phyloP scores from a whole-genome alignment of 2,888 invertebrate species.

The Oxyteleia sp. region DNA sequence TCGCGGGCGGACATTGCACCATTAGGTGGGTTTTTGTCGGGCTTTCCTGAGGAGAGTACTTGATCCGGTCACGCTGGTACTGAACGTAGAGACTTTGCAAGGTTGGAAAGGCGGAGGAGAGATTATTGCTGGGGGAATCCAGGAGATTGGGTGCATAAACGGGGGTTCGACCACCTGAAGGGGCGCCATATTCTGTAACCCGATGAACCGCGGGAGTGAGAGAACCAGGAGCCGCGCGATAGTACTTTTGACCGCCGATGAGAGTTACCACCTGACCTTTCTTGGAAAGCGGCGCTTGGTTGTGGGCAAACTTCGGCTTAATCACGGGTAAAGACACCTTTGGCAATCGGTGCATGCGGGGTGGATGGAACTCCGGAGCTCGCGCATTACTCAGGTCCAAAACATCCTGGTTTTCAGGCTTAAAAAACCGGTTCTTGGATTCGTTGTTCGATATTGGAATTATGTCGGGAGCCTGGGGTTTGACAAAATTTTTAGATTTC shows the following conservation, averaged over 20 bases:
- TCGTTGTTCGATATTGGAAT: slow-evolving; percentile 25
- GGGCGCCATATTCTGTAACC: slow-evolving; percentile 77
- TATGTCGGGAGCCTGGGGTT: slow-evolving; percentile 74
- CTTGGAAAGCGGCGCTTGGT: slow-evolving; percentile 53
- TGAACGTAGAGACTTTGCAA: slow-evolving; percentile 79
- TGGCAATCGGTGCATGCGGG: slow-evolving; percentile 34
- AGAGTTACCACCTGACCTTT: slow-evolving; percentile 82
- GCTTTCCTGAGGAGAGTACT: slow-evolving; percentile 23
- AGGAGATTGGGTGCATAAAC: slow-evolving; percentile 81
- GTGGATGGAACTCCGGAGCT: slow-evolving; percentile 77
- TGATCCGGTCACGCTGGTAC: slow-evolving; percentile 52
- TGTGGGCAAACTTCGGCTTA: slow-evolving; percentile 45
- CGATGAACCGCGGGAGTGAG: slow-evolving; percentile 83
- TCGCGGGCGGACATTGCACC: slow-evolving; percentile 83
- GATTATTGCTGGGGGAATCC: slow-evolving; percentile 67
- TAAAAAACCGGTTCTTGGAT: slow-evolving; percentile 19
- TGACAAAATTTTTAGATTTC: slow-evolving; percentile 69
- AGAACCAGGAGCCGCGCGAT: slow-evolving; percentile 83
- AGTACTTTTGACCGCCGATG: slow-evolving; percentile 81
- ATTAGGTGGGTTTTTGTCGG: slow-evolving; percentile 78
- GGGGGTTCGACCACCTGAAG: slow-evolving; percentile 77
- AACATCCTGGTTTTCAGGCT: slow-evolving; percentile 76
- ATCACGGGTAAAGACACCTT: slow-evolving; percentile 77
- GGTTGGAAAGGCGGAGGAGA: slow-evolving; percentile 74
- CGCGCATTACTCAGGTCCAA: slow-evolving; percentile 81